A percentile compares a stretch with the other conserved stretches of the same genome.
Evolutionary conservation across 2,113 vertebrate species (phyloP).

Genomic region (Sarotherodon lohbergeri): DNA sequence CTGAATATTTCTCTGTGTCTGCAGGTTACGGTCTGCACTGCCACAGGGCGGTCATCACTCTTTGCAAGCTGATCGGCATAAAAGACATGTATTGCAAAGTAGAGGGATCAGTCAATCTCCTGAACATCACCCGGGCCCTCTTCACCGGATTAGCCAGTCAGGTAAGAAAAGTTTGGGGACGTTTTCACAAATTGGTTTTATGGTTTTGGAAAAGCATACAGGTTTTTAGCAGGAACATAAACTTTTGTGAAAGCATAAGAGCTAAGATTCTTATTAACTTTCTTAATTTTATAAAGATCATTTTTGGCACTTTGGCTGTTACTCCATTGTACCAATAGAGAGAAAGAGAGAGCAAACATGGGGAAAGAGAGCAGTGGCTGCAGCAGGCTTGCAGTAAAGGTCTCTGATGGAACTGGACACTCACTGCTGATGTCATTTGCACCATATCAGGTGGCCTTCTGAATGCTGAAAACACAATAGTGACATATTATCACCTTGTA

Average conservation of each 20-base stretch:
- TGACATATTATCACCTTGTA: not conserved
- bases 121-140: conserved; percentile 86
- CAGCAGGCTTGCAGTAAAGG: not conserved
- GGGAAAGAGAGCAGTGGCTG: not conserved
- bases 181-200: not conserved
- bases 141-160: conserved; percentile 83
- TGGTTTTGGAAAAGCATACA: not conserved
- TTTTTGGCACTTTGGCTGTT: not conserved
- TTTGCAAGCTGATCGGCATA: conserved; percentile 91
- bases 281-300: not conserved
- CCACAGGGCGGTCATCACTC: conserved; percentile 89
- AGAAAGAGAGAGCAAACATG: not conserved
- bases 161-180: conserved; percentile 57
- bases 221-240: not conserved
- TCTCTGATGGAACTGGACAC: not conserved
- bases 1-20: not conserved
- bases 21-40: conserved; percentile 90
- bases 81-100: conserved; percentile 91
- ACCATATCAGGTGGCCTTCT: not conserved
- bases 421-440: not conserved
- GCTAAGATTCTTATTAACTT: not conserved
- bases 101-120: conserved; percentile 82
- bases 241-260: not conserved
- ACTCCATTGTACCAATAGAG: not conserved
- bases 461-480: not conserved